Conservation (phyloP, 2,113 vertebrate genomes). For the Aspidoscelis tigris region DNA sequence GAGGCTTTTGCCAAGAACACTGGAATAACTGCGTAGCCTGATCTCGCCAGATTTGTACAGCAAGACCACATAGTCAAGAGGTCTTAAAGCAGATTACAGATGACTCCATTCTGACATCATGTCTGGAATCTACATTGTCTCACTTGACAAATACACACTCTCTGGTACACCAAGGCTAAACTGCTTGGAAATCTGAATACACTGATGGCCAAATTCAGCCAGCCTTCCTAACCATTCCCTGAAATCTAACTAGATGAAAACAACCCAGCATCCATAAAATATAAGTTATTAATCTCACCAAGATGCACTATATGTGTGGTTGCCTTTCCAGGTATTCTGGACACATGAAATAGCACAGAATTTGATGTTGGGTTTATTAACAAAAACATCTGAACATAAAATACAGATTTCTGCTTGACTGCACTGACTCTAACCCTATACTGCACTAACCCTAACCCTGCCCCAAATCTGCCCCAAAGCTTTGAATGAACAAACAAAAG, state of each 20-base stretch:
- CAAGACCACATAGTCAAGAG: neutral
- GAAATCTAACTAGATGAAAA: neutral
- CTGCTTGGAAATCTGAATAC: neutral
- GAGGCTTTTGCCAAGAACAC: neutral
- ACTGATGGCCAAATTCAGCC: neutral
- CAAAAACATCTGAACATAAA: no score
- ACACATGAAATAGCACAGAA: no score
- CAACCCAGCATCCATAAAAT: neutral
- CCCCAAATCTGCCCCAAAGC: no score
- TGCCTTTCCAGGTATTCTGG: no score
- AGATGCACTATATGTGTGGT: no score
- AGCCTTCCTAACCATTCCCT: neutral
- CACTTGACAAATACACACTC: neutral
- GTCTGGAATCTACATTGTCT: neutral
- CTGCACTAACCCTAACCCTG: no score
- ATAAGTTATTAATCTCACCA: no score
- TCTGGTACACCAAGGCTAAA: neutral
- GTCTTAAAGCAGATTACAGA: neutral
- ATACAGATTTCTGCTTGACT: no score
- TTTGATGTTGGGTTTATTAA: no score
- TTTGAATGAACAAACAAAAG: no score
- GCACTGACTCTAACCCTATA: no score
- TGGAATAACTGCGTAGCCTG: neutral
- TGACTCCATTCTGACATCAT: neutral
- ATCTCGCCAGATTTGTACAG: neutral